Base-by-base conservation (phyloP, 2,888 invertebrate genomes). In the Habrosyne pyritoides region DNA sequence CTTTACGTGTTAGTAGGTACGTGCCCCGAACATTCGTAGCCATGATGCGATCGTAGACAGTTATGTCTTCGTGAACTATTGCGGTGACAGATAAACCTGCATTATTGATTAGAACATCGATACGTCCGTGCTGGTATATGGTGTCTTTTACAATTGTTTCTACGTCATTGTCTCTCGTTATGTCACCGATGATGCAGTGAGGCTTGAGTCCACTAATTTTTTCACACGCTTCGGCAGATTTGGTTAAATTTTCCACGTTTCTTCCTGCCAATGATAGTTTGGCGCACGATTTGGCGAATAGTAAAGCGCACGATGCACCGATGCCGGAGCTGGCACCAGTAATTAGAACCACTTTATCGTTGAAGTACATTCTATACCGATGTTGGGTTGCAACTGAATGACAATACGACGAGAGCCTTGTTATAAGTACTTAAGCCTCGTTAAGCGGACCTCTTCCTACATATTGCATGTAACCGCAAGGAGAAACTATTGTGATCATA, bases 301-400 rank as follows among this genome's bases (percentile, higher is more conserved):
- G 65, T 10, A 82, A 3, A 0, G 91, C 87, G 57, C 83, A 84
- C 10, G 81, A 76, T 3, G 88, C 85, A 18, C 91, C 91, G 47
- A 91, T 88, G 2, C 91, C 91, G 2, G 88, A 81, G 61, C 89
- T 88, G 10, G 87, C 88, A 3, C 90, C 90, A 2, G 90, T 90
- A 52, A 90, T 74, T 50, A 90, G 60, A 22, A 89, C 84, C 33
- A 90, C 89, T 83, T 88, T 88, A 52, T 81, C 69, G 18, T 66
- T 67, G 71, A 88, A 89, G 69, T 80, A 77, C 90, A 90, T 90
- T 59, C 63, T 72, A 56, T 51, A 47, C 53, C 51, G 56, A 1
- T 21, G 54, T 52, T 55, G 55, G 55, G n/a, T 46, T n/a, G 47
- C 54, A 63, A 76, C 75, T 77, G 79, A 69, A 62, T 54, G 60